phyloP scores from a whole-genome alignment of 2,797 vertebrate genomes.

The Mallotus villosus region DNA sequence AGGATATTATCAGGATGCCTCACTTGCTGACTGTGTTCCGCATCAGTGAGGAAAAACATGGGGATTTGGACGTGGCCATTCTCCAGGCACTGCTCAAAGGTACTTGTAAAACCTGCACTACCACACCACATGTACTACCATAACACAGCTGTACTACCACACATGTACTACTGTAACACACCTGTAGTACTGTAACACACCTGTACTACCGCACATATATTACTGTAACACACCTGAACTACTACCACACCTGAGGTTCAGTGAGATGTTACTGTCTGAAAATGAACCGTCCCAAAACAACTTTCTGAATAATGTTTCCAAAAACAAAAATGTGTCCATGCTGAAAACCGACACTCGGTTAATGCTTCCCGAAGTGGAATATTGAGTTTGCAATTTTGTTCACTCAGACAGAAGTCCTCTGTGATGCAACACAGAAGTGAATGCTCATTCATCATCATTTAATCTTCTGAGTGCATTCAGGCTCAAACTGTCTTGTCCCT shows the following conservation, averaged over 20 bases:
- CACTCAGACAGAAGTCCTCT: background rate
- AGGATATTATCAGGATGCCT: slow-evolving; percentile 85
- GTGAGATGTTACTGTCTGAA: background rate
- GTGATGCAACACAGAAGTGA: background rate
- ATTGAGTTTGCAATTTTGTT: slow-evolving; percentile 6
- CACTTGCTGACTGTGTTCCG: slow-evolving; percentile 89
- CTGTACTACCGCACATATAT: no score
- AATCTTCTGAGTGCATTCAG: background rate
- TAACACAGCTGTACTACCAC: background rate
- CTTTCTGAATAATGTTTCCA: background rate
- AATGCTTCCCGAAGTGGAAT: slow-evolving; percentile 3
- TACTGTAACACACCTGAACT: no score
- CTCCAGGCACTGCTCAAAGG: slow-evolving; percentile 94
- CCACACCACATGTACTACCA: background rate
- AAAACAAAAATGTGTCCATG: slow-evolving; percentile 1
- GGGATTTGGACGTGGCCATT: slow-evolving; percentile 91
- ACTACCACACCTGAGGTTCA: background rate
- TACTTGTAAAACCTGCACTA: slow-evolving; percentile 36
- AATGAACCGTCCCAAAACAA: background rate
- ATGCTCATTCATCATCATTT: slow-evolving; percentile 11
- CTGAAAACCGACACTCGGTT: slow-evolving; percentile 13
- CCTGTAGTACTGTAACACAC: background rate
- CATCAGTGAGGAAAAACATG: slow-evolving; percentile 81
- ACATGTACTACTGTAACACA: background rate
- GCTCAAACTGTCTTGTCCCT: background rate